Base-by-base conservation (phyloP, 2,888 invertebrate species). In the Drosophila picticornis region DNA sequence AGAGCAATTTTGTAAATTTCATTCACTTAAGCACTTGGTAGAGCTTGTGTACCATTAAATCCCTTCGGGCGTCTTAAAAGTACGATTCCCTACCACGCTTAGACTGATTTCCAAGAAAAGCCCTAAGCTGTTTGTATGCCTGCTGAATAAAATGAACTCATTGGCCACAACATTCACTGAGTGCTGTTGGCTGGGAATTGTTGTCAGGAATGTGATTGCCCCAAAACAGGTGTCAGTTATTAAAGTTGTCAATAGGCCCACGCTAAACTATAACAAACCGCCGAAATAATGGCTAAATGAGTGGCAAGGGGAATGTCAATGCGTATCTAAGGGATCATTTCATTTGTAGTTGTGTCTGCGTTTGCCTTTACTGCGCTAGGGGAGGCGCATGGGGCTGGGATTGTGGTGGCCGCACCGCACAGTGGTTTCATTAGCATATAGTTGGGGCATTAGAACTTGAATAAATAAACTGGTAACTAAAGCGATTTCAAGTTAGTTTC, bases 401-500 rank as follows among this genome's bases (percentile, higher is more conserved):
- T 32, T 50, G 56, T 22, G 29, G 56, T 34, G 60, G 61, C 48
- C 66, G 52, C 59, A 76, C 75, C 71, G 81, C 88, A 83, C 75
- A 63, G 77, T 80, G 88, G 88, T 85, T 86, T 90, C 83, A 87
- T 90, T 87, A 83, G 81, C 83, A 88, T 90, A 81, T 76, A 84
- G 84, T 82, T 84, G 73, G 63, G 62, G 72, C 65, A 83, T 81
- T 77, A 81, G 68, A 80, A 75, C 77, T 83, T 89, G 71, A 84
- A 87, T 85, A 85, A 89, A 89, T 89, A 85, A 85, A 87, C 74
- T 77, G 71, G 74, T 72, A 89, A 84, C 88, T 85, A 87, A 85
- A 85, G 75, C 88, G 85, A 84, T 85, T 89, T 87, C 59, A 73
- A 87, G 88, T 80, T 82, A 63, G 69, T 75, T 75, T 78, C 69